A percentile compares a stretch with the other conserved stretches of the same genome.
Evolutionary conservation across 1,140 invertebrate species (phyloP).

Genomic region (Chironomus tepperi): DNA sequence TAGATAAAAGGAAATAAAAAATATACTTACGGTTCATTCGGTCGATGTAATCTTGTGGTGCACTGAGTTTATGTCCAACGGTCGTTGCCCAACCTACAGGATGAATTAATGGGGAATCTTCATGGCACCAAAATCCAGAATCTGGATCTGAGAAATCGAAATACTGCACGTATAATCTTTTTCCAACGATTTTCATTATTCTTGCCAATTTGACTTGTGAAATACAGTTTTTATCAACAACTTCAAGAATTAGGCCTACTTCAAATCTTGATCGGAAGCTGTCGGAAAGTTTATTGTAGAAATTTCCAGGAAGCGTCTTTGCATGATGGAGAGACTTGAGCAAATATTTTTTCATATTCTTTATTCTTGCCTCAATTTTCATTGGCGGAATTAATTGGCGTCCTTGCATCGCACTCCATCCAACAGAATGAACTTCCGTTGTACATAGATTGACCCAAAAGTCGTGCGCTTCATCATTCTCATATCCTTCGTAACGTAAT

Average conservation of each 20-base stretch:
- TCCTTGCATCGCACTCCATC: conserved; percentile 92
- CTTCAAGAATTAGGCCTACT: conserved; percentile 77
- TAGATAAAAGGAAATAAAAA: not conserved
- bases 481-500: conserved; percentile 89
- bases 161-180: conserved; percentile 82
- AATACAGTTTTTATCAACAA: conserved; percentile 92
- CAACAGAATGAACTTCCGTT: conserved; percentile 87
- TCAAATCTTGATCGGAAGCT: conserved; percentile 74
- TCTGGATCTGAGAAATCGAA: conserved; percentile 73
- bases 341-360: conserved; percentile 92
- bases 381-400: conserved; percentile 90
- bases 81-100: conserved; percentile 88
- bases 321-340: conserved; percentile 86
- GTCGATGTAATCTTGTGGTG: conserved; percentile 66
- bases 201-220: conserved; percentile 85
- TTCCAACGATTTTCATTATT: conserved; percentile 83
- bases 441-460: conserved; percentile 95
- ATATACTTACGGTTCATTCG: conserved; percentile 43
- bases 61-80: conserved; percentile 78
- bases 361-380: conserved; percentile 82
- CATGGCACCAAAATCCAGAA: conserved; percentile 91
- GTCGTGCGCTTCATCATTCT: conserved; percentile 74
- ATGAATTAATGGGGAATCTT: conserved; percentile 88
- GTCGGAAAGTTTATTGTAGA: conserved; percentile 77
- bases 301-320: conserved; percentile 83